Base-by-base conservation (phyloP, 1,140 invertebrate species). In the Mycetomoellerius zeteki region DNA sequence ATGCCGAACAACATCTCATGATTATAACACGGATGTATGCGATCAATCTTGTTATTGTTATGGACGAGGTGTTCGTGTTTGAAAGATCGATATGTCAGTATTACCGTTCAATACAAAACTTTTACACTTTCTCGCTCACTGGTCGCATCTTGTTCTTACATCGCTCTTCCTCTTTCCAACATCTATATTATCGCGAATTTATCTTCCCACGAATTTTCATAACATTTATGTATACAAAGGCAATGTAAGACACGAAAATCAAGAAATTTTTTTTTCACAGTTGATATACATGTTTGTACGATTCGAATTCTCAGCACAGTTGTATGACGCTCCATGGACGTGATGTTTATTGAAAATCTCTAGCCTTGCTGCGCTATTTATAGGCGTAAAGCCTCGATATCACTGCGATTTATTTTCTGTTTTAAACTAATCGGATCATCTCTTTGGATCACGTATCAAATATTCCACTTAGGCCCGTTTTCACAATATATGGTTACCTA, bases 401-500 rank as follows among this genome's bases (percentile, higher is more conserved):
- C n/a, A 21, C 14, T 16, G 54, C 19, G 19, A 82, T 82, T 73
- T 84, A 24, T 14, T 75, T 75, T 43, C 54, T 47, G 30, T 50
- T 84, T 73, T 33, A 30, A 47, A 21, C 0, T 58, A 47, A n/a
- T n/a, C n/a, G n/a, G n/a, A n/a, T n/a, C n/a, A n/a, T n/a, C n/a
- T n/a, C 12, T 30, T 0, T 6, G 3, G 16, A 33, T 10, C 8
- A 62, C 2, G 8, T n/a, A 37, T 3, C 16, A n/a, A 5, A n/a
- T 37, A 19, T 69, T 24, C 14, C 24, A 52, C 30, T n/a, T 37
- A 37, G 6, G 7, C 0, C 33, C 33, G 0, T 7, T 37, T 37
- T 37, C 33, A 37, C 6, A 37, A 1, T 37, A 37, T 37, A 37
- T 37, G 7, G 7, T 37, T 37, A 8, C 0, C 7, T 37, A 37